Evolutionary conservation across 2,797 vertebrate genomes (phyloP).

Genomic region (Urocyon cinereoargenteus): DNA sequence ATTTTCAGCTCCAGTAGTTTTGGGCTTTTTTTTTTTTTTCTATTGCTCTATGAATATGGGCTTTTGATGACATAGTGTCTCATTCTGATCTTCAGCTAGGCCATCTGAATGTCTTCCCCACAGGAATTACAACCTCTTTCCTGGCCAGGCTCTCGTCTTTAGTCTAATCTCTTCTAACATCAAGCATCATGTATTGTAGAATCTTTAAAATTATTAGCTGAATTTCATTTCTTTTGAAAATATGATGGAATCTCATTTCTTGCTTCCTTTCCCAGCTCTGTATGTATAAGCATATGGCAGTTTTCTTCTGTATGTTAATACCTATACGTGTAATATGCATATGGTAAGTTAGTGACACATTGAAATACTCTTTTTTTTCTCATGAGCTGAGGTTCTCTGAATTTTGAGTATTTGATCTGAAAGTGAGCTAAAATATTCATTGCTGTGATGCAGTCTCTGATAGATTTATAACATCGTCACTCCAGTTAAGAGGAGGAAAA

Average conservation of each 20-base stretch:
- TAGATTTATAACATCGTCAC: background rate
- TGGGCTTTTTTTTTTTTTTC: background rate
- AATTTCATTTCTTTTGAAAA: constrained; percentile 66
- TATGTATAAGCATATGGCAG: background rate
- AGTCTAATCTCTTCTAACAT: background rate
- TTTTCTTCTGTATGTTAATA: constrained; percentile 33
- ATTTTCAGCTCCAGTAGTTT: background rate
- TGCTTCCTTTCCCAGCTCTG: background rate
- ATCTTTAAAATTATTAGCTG: constrained; percentile 4
- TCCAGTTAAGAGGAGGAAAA: background rate
- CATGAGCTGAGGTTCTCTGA: background rate
- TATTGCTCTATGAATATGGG: background rate
- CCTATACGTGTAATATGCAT: background rate
- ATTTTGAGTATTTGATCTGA: constrained; percentile 23
- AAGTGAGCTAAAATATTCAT: constrained; percentile 20
- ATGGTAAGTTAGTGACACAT: background rate
- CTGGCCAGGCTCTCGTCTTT: background rate
- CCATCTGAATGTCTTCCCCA: background rate
- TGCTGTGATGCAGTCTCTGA: background rate
- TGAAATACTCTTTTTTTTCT: background rate
- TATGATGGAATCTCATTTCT: background rate
- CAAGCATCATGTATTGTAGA: background rate
- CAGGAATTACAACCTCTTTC: background rate
- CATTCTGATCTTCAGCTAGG: background rate
- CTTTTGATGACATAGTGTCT: background rate